A percentile compares a stretch with the other conserved stretches of the same genome.
These are phyloP conservation scores for Oryctolagus cuniculus DNA, from an alignment of 2,113 vertebrate species.

Conservation along the genomic window DNA sequence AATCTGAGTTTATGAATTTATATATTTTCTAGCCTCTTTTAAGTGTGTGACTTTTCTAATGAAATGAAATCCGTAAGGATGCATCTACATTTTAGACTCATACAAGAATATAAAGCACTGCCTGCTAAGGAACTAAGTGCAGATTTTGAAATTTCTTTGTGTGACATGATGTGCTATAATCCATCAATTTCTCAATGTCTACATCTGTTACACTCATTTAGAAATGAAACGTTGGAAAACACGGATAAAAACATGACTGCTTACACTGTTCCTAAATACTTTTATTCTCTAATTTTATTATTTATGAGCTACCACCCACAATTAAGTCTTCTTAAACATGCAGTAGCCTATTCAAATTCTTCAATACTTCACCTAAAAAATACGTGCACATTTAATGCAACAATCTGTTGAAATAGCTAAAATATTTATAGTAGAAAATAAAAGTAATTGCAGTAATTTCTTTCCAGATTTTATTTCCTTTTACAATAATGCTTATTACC, in stretches of 20 bases:
- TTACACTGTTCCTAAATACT: neutral
- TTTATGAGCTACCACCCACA: neutral
- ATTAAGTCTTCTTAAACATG: neutral
- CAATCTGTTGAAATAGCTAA: neutral
- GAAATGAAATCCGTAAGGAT: neutral
- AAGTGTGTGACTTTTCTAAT: neutral
- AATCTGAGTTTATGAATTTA: neutral
- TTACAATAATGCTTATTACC: neutral
- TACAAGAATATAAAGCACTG: neutral
- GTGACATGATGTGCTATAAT: neutral
- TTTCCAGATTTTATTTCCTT: neutral
- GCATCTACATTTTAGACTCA: neutral
- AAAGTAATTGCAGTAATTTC: neutral
- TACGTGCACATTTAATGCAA: neutral
- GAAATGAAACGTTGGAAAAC: neutral
- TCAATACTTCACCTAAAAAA: neutral
- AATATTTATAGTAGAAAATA: slow-evolving; percentile 5
- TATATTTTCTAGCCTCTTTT: slow-evolving; percentile 25
- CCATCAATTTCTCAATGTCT: neutral
- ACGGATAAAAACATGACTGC: neutral
- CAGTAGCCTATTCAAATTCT: neutral
- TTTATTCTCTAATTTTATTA: slow-evolving; percentile 20
- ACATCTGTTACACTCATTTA: neutral
- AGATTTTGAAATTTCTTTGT: neutral
- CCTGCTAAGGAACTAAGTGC: neutral